Conservation (phyloP, 2,888 invertebrate species). For the Eupelmus urozonus region DNA sequence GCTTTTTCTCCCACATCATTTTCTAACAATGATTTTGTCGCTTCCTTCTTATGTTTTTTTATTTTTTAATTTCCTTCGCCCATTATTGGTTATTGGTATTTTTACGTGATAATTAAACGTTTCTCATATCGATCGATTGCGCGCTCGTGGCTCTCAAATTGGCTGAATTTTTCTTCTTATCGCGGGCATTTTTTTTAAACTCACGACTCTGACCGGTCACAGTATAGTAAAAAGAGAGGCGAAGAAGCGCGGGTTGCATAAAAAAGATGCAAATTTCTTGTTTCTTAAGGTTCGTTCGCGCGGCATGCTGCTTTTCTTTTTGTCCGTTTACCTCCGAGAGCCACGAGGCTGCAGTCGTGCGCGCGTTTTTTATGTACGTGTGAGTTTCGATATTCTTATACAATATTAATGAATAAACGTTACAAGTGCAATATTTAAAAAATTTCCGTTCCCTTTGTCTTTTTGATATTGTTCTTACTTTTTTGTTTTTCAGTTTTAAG, state of each 20-base stretch:
- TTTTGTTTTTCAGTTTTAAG: background rate
- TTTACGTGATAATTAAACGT: slow-evolving; percentile 48
- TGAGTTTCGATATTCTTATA: slow-evolving; percentile 62
- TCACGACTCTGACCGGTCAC: background rate
- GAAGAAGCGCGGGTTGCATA: too few relatives aligned
- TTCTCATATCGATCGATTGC: slow-evolving; percentile 61
- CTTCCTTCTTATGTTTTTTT: slow-evolving; percentile 26
- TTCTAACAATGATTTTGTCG: slow-evolving; percentile 54
- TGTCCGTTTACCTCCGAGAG: slow-evolving; percentile 44
- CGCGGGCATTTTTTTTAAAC: background rate
- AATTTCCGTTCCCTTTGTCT: slow-evolving; percentile 68
- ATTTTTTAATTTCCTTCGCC: slow-evolving; percentile 17
- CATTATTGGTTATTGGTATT: slow-evolving; percentile 59
- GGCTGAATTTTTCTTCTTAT: background rate
- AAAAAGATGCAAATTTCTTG: slow-evolving; percentile 26
- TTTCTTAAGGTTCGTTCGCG: background rate
- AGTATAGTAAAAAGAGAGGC: too few relatives aligned
- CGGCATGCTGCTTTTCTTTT: too few relatives aligned
- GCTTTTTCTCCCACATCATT: slow-evolving; percentile 52
- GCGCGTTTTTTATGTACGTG: too few relatives aligned
- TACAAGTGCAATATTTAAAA: slow-evolving; percentile 76
- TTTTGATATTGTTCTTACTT: slow-evolving; percentile 55
- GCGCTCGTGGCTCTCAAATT: slow-evolving; percentile 63
- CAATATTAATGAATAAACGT: slow-evolving; percentile 71
- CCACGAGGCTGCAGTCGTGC: slow-evolving; percentile 65